A percentile compares a stretch with the other conserved stretches of the same genome.
Conservation (phyloP, 2,113 vertebrate genomes). For the Coracopsis vasa region DNA sequence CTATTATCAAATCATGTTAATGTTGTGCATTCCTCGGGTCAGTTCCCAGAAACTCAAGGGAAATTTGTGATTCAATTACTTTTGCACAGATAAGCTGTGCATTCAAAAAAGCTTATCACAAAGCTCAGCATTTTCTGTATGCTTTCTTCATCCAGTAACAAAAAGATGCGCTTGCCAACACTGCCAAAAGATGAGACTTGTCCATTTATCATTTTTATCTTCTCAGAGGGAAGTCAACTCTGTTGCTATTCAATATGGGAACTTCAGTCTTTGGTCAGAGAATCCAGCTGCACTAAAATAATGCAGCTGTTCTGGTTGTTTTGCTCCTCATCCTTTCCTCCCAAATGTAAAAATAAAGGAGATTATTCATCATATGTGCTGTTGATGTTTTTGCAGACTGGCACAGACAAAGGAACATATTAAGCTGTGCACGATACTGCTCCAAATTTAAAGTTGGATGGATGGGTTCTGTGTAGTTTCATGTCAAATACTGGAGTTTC, state of each 20-base stretch:
- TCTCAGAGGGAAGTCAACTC: background rate
- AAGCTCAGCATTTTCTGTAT: background rate
- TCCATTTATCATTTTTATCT: background rate
- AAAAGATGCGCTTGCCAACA: background rate
- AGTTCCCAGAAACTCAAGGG: background rate
- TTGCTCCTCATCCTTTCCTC: background rate
- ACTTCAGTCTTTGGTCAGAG: background rate
- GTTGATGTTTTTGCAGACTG: constrained; percentile 7
- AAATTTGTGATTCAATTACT: background rate
- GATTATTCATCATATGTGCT: background rate
- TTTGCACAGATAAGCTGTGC: background rate
- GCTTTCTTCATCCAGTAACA: background rate
- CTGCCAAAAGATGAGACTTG: background rate
- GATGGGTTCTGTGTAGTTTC: background rate
- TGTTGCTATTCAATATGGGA: background rate
- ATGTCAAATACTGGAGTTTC: background rate
- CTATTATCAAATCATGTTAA: background rate
- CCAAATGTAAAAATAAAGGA: background rate
- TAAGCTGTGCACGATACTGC: background rate
- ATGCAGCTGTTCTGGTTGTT: background rate
- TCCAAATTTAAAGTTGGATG: background rate
- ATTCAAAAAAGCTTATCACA: background rate
- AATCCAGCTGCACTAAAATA: background rate
- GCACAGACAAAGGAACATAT: background rate
- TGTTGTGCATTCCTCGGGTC: background rate